These are phyloP conservation scores for Gadopsis bispinosus DNA, from an alignment of 2,797 vertebrate genomes.

Conservation along the genomic window DNA sequence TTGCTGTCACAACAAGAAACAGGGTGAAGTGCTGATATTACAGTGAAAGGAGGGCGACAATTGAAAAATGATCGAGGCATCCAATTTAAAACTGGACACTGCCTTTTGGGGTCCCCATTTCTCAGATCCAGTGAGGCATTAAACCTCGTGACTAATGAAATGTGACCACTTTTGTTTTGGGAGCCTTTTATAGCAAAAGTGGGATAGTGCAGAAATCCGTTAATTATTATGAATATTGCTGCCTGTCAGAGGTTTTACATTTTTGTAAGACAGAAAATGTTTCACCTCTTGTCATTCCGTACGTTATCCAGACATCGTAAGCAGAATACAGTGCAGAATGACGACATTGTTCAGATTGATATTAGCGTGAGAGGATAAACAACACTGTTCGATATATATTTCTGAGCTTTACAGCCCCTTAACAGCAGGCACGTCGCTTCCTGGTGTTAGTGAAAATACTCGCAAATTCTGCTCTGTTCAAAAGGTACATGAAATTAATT, in stretches of 20 bases:
- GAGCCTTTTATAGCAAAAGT: slow-evolving; percentile 51
- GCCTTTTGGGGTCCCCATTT: slow-evolving; percentile 43
- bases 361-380: background rate
- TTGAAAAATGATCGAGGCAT: slow-evolving; percentile 15
- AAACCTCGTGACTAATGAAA: slow-evolving; percentile 66
- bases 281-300: background rate
- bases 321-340: background rate
- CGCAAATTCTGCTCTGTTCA: background rate
- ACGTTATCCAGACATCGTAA: background rate
- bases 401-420: background rate
- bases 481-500: background rate
- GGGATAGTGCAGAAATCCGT: slow-evolving; percentile 28
- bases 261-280: background rate
- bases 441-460: background rate
- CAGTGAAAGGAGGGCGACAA: slow-evolving; percentile 24
- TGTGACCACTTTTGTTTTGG: slow-evolving; percentile 76
- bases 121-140: slow-evolving; percentile 68
- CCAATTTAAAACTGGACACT: slow-evolving; percentile 27
- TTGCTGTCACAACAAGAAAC: background rate
- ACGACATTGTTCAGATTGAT: background rate
- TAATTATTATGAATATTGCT: slow-evolving; percentile 25
- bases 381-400: background rate
- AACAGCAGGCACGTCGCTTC: background rate
- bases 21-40: background rate
- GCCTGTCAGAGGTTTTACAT: slow-evolving; percentile 1